Percentiles rank a stretch among this genome's conserved stretches.
These are phyloP conservation scores for Aphis gossypii DNA, from an alignment of 1,140 invertebrate species.

Conservation along the genomic window DNA sequence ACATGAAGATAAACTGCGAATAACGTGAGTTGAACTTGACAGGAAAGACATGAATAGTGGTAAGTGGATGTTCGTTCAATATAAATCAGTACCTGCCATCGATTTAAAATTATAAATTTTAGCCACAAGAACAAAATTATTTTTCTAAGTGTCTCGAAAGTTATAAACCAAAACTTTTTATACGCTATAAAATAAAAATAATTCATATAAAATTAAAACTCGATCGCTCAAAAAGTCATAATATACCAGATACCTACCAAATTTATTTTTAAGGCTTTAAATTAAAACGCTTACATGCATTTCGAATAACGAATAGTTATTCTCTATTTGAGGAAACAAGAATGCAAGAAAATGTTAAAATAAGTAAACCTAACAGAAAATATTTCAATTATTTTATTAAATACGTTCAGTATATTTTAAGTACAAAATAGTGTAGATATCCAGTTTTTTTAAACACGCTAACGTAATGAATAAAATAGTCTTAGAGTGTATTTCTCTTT, in stretches of 20 bases:
- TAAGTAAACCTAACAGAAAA: background rate
- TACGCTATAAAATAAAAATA: background rate
- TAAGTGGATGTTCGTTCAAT: background rate
- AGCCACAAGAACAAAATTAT: background rate
- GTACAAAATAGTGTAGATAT: background rate
- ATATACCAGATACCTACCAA: background rate
- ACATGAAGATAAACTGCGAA: background rate
- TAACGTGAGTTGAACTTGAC: background rate
- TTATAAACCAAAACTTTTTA: background rate
- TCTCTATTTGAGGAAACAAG: no score
- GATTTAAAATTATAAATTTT: background rate
- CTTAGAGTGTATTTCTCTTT: background rate
- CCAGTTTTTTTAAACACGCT: background rate
- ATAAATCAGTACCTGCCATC: background rate
- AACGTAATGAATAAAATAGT: background rate
- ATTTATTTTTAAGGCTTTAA: background rate
- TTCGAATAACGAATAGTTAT: background rate
- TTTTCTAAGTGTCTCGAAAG: background rate
- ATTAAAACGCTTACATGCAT: background rate
- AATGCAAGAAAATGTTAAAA: background rate
- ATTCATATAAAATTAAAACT: background rate
- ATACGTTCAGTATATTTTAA: background rate
- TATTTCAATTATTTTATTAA: background rate
- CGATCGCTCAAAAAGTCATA: background rate
- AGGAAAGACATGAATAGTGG: constrained; percentile 1